Evolutionary conservation across 2,113 vertebrate genomes (phyloP).

Genomic region (Camelus dromedarius): DNA sequence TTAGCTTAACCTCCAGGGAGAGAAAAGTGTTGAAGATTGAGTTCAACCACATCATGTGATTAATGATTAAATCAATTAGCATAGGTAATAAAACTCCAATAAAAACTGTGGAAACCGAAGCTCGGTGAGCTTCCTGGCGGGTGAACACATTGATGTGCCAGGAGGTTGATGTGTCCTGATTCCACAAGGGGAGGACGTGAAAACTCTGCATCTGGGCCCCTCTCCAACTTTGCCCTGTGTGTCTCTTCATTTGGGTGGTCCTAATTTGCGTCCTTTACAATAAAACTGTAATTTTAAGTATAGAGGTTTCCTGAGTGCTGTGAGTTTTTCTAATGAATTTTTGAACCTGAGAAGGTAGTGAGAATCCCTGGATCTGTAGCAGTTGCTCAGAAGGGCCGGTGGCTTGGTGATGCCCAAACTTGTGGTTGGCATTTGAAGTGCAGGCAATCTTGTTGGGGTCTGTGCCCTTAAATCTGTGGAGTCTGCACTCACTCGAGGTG

Average conservation of each 20-base stretch:
- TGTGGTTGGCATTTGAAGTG: neutral
- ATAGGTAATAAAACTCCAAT: neutral
- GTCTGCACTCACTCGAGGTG: neutral
- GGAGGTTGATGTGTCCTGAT: neutral
- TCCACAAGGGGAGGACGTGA: neutral
- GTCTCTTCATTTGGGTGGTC: neutral
- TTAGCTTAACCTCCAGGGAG: neutral
- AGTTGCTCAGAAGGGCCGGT: neutral
- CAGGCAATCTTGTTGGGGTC: neutral
- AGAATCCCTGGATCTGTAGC: neutral
- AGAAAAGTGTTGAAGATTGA: neutral
- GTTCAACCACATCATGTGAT: neutral
- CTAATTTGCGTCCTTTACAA: neutral
- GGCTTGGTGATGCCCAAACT: neutral
- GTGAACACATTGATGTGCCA: neutral
- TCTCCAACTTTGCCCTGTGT: neutral
- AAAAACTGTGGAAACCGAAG: neutral
- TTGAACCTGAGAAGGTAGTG: neutral
- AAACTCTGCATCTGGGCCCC: neutral
- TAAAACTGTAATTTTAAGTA: neutral
- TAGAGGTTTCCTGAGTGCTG: neutral
- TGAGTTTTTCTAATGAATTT: neutral
- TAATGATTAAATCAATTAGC: too few relatives aligned
- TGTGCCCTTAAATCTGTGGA: neutral
- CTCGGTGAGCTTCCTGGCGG: neutral